These are phyloP conservation scores for Lasiurus cinereus DNA, from an alignment of 2,113 vertebrate genomes.

Conservation along the genomic window DNA sequence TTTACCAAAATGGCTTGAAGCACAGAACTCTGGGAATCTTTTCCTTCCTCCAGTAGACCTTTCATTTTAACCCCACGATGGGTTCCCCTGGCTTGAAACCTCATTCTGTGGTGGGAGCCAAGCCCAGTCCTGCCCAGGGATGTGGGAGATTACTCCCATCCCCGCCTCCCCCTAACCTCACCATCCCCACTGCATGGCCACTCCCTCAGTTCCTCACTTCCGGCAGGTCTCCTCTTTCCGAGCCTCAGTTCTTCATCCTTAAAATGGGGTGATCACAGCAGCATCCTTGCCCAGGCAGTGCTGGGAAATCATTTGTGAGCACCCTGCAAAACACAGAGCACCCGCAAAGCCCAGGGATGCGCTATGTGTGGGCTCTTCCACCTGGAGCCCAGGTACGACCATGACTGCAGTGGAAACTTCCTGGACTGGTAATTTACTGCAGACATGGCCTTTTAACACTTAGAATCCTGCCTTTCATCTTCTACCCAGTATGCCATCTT, in stretches of 20 bases:
- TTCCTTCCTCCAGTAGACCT: slow-evolving; percentile 70
- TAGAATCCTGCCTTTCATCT: neutral
- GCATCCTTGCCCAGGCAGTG: neutral
- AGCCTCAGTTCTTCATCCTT: neutral
- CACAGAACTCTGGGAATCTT: slow-evolving; percentile 77
- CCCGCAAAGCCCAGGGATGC: neutral
- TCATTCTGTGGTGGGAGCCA: neutral
- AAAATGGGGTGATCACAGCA: neutral
- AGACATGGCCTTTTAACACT: neutral
- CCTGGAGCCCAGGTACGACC: neutral
- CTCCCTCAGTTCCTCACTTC: neutral
- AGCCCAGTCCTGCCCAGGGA: neutral
- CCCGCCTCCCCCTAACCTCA: neutral
- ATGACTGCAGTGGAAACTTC: neutral
- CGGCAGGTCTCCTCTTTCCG: neutral
- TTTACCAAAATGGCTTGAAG: slow-evolving; percentile 78
- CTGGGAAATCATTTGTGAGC: neutral
- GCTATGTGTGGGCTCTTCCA: neutral
- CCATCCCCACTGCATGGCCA: no score
- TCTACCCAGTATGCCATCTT: neutral
- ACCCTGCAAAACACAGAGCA: neutral
- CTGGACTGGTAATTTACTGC: neutral
- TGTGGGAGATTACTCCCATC: no score
- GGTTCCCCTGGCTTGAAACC: slow-evolving; percentile 9
- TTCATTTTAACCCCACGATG: slow-evolving; percentile 58